phyloP scores from a whole-genome alignment of 2,888 invertebrate genomes.

The Nowickia ferox region DNA sequence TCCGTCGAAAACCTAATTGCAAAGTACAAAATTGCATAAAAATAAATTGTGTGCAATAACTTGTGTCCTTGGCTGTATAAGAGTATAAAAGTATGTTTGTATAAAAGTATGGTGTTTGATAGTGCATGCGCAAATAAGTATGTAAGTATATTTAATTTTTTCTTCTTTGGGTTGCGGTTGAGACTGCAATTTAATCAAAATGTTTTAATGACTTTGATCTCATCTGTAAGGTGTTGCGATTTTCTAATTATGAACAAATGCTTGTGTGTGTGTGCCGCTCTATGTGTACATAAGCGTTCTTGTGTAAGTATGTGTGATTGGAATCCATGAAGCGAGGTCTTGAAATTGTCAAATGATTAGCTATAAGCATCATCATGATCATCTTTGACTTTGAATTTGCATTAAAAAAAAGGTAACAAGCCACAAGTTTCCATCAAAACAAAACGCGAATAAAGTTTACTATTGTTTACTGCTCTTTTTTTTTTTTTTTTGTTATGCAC shows the following conservation, averaged over 20 bases:
- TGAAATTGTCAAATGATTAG: slow-evolving; percentile 5
- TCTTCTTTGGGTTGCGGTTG: slow-evolving; percentile 1
- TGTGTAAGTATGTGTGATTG: background rate
- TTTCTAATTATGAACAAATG: background rate
- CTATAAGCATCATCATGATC: slow-evolving; percentile 1
- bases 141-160: slow-evolving; percentile 6
- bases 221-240: background rate
- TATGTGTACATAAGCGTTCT: too few relatives aligned
- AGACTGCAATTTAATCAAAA: slow-evolving; percentile 7
- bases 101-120: background rate
- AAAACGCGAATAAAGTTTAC: background rate
- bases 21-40: background rate
- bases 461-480: background rate
- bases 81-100: too few relatives aligned
- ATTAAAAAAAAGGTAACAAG: slow-evolving; percentile 34
- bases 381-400: slow-evolving; percentile 16
- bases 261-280: too few relatives aligned
- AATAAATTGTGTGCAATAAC: background rate
- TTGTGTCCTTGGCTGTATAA: slow-evolving; percentile 16
- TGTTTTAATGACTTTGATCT: slow-evolving; percentile 32
- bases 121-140: slow-evolving; percentile 10
- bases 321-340: slow-evolving; percentile 5
- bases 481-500: slow-evolving; percentile 15
- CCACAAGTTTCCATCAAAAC: slow-evolving; percentile 19
- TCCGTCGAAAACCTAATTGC: too few relatives aligned